These are phyloP conservation scores for Cichlasoma orientale DNA, from an alignment of 2,797 vertebrate species.

Conservation along the genomic window DNA sequence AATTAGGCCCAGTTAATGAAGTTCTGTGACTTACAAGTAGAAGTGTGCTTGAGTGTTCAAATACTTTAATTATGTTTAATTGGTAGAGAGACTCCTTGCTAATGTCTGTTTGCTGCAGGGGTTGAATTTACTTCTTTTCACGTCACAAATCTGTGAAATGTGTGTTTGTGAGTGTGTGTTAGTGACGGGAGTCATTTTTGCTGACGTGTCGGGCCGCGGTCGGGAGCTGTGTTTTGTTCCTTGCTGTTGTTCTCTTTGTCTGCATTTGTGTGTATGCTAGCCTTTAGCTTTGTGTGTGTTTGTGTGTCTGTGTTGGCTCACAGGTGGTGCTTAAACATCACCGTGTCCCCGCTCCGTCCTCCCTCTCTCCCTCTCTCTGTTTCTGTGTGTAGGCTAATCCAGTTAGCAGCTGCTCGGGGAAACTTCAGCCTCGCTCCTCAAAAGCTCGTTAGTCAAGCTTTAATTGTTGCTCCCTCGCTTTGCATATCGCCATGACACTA, in stretches of 20 bases:
- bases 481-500: slow-evolving; percentile 81
- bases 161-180: background rate
- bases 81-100: background rate
- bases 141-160: background rate
- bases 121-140: background rate
- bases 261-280: slow-evolving; percentile 20
- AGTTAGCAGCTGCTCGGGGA: slow-evolving; percentile 82
- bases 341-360: slow-evolving; percentile 24
- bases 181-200: background rate
- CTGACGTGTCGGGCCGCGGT: background rate
- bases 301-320: slow-evolving; percentile 46
- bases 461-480: slow-evolving; percentile 83
- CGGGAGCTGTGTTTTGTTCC: slow-evolving; percentile 10
- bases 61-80: background rate
- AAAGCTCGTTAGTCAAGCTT: slow-evolving; percentile 86
- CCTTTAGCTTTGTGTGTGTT: slow-evolving; percentile 24
- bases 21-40: background rate
- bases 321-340: slow-evolving; percentile 67
- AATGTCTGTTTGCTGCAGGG: background rate
- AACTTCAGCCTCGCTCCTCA: slow-evolving; percentile 81
- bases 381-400: slow-evolving; percentile 75
- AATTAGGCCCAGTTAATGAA: background rate
- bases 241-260: slow-evolving; percentile 24
- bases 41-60: background rate
- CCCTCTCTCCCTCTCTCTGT: background rate